Base-by-base conservation (phyloP, 53 echinoderm and acorn worm species). In the Temnopleurus reevesii region DNA sequence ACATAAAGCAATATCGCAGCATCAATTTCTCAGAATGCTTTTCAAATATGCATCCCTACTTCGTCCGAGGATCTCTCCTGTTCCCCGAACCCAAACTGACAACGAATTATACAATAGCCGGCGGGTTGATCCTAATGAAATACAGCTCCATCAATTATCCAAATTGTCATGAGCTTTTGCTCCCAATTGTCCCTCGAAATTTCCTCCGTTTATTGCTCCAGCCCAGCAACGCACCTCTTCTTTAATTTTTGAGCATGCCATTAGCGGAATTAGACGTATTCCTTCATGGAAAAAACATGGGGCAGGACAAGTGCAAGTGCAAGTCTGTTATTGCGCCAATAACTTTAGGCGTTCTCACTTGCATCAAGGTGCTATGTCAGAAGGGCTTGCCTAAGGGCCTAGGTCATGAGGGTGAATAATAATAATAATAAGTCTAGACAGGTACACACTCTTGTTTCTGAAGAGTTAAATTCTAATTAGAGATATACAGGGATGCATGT, bases 251-350 rank as follows among this genome's bases (percentile, higher is more conserved):
- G 28, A 79, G 27, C 49, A 47, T 12, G 79, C 79, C 79, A 79
- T 79, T 79, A 79, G 79, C 28, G 49, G 79, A 79, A 79, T 79
- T 79, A 79, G 26, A 79, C 28, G 24, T 79, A 71, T 38, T 71
- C 71, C 71, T 71, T 1, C n/a, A 36, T 71, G 71, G 15, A n/a
- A 5, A 21, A 21, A 6, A 7, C 71, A 64, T 18, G 33, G 41
- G 41, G 36, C 36, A 36, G 4, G 71, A n/a, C 15, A 3, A n/a
- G 8, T 9, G 49, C 10, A 15, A 49, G 10, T 0, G 15, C 49
- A 15, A 12, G 49, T 0, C 10, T 49, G 9, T 56, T 63, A 63
- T 63, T 63, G 30, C 33, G 17, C 23, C 30, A 6, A 43, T n/a
- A 71, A 38, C 71, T 38, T 8, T 2, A 12, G 23, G 41, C 23